Base-by-base conservation (phyloP, 2,888 invertebrate genomes). In the Erebia aethiops region DNA sequence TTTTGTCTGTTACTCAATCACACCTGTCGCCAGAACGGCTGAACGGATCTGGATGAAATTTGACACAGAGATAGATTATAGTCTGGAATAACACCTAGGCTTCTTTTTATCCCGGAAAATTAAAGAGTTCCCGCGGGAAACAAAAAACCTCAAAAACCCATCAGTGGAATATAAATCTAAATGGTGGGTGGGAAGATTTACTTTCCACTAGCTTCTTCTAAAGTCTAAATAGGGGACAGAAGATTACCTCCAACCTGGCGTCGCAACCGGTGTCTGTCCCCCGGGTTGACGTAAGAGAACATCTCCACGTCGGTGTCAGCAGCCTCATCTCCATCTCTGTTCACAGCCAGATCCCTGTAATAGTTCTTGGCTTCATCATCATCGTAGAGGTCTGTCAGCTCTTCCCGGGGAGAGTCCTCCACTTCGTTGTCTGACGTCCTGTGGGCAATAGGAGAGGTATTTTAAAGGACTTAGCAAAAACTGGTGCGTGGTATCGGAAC, bases 331-430 rank as follows among this genome's bases (percentile, higher is more conserved):
- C 77, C 77, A 10, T 79, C 67, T 52, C 74, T 74, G 72, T 84
- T 85, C 52, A 86, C 79, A 0, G 71, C 77, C 5, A 82, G 66
- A 51, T 86, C 86, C 46, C 80, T 76, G 57, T 72, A 71, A 9
- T 79, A 80, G 56, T 72, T 77, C 11, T 72, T 75, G 8, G 69
- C 67, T 1, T 77, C 76, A 1, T 75, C 75, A 60, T 79, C 72
- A 14, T 80, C 80, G 7, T 75, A 76, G 7, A 79, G 65, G n/a
- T 76, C 73, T 70, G 72, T 69, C 69, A 75, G 61, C 63, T 72
- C 73, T n/a, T 73, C 74, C 43, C 76, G 54, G 67, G 70, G 61
- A 71, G 68, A 60, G 14, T 74, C 74, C 66, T 77, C 77, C 14
- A 72, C 71, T 67, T 80, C 80, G 52, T 77, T 74, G 49, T 78